Percentiles rank a stretch among this genome's conserved stretches.
phyloP scores from a whole-genome alignment of 2,888 invertebrate genomes.

The Sphaeridia pumilis region DNA sequence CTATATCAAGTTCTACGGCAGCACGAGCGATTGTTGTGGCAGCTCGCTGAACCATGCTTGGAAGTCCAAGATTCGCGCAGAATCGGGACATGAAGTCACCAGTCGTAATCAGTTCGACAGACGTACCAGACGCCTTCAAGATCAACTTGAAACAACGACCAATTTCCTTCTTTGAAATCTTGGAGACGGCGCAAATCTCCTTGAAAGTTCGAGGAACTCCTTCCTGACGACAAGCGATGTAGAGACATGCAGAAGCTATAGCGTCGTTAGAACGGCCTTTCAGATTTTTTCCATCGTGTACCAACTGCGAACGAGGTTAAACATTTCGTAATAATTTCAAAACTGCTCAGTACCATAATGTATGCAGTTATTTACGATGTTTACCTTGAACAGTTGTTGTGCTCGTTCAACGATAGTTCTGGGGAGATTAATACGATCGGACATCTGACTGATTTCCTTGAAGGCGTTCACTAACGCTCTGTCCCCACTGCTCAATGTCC shows the following conservation, averaged over 20 bases:
- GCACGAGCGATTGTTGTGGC: constrained; percentile 94
- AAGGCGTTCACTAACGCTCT: constrained; percentile 91
- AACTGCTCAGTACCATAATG: no score
- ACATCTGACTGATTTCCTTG: constrained; percentile 95
- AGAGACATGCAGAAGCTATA: constrained; percentile 95
- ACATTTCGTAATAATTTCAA: background rate
- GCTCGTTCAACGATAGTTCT: constrained; percentile 95
- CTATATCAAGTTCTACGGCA: constrained; percentile 93
- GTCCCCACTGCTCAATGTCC: constrained; percentile 86
- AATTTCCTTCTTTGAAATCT: constrained; percentile 98
- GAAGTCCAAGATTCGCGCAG: constrained; percentile 81
- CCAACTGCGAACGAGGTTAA: constrained; percentile 41
- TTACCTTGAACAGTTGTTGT: constrained; percentile 89
- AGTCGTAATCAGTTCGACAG: constrained; percentile 92
- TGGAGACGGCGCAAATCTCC: constrained; percentile 98
- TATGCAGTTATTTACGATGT: no score
- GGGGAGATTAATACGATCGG: constrained; percentile 91
- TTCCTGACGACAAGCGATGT: constrained; percentile 97
- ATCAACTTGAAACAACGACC: constrained; percentile 96
- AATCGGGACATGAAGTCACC: constrained; percentile 99
- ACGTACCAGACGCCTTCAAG: constrained; percentile 88
- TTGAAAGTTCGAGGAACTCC: constrained; percentile 98
- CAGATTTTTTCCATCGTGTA: constrained; percentile 88
- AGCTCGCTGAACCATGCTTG: constrained; percentile 78
- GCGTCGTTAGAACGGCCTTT: constrained; percentile 96